phyloP scores from a whole-genome alignment of 2,797 vertebrate species.

The Kryptopterus vitreolus region DNA sequence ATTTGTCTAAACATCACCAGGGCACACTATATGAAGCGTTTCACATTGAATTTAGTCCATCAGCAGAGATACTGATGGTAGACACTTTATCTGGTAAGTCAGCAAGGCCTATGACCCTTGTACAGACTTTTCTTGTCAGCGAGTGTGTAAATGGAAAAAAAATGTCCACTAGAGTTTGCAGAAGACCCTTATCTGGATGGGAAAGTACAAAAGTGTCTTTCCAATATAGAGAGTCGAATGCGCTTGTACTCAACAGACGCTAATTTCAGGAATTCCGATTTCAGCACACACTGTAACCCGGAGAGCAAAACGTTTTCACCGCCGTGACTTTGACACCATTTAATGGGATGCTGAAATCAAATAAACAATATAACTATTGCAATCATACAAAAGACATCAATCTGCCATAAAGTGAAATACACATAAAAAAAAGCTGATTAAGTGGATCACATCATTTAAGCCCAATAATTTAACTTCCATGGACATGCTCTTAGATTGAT shows the following conservation, averaged over 20 bases:
- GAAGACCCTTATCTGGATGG: no score
- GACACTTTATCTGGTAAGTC: neutral
- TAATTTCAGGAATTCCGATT: neutral
- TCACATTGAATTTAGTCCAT: neutral
- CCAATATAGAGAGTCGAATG: neutral
- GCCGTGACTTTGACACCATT: no score
- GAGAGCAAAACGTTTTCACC: neutral
- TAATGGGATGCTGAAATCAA: neutral
- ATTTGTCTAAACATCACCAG: neutral
- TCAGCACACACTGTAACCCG: neutral
- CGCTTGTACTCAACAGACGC: neutral
- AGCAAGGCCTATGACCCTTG: conserved; percentile 2
- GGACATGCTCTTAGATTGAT: neutral
- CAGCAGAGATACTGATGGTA: neutral
- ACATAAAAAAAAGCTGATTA: neutral
- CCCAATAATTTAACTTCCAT: neutral
- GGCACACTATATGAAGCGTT: no score
- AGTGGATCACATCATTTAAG: neutral
- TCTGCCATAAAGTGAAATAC: neutral
- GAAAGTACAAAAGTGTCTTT: neutral
- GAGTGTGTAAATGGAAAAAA: neutral
- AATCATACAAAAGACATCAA: neutral
- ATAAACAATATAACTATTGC: neutral
- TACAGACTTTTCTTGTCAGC: conserved; percentile 10
- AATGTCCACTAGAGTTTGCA: neutral